Base-by-base conservation (phyloP, 92 coral and sea anemone genomes). In the Meandrina meandrites region DNA sequence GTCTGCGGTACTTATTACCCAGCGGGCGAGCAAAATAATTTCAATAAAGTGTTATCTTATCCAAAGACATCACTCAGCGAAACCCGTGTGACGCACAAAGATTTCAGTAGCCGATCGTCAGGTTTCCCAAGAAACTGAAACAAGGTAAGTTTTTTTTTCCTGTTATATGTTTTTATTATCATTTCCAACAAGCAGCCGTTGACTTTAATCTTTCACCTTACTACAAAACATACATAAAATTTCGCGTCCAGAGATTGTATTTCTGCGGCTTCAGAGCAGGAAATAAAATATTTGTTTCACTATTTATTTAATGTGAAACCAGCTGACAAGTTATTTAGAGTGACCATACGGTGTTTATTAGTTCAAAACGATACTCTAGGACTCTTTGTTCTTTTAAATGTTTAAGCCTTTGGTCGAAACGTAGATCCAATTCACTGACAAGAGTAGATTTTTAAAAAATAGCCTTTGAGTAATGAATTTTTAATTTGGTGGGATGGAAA, bases 381-480 rank as follows among this genome's bases (percentile, higher is more conserved):
- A 0, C 32, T 31, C 66, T 78, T 50, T 78, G 40, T 78, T 78
- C 66, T 30, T 16, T 17, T 78, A 78, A 78, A 50, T 50, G 66
- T 32, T 78, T 48, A 78, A 78, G 60, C 68, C 42, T 34, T 50
- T 77, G 58, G 58, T 45, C 22, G 40, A 77, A n/a, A 77, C 34
- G 7, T 36, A 18, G n/a, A 47, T 50, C 64, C 45, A 31, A 50
- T 51, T 32, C 18, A 53, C 27, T 53, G 58, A 19, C n/a, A 30
- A 31, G 28, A 50, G 66, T 15, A 48, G 77, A 35, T 32, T 72
- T 32, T 72, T 72, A 34, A 36, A 72, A 72, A 72, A 50, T 17
- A 50, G 35, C 81, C 66, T 50, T 50, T 50, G 40, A 53, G 68
- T 57, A 34, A 78, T 78, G 40, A 78, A 78, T 78, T 78, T 78